A percentile compares a stretch with the other conserved stretches of the same genome.
These are phyloP conservation scores for Hucho hucho DNA, from an alignment of 2,113 vertebrate species.

Conservation along the genomic window DNA sequence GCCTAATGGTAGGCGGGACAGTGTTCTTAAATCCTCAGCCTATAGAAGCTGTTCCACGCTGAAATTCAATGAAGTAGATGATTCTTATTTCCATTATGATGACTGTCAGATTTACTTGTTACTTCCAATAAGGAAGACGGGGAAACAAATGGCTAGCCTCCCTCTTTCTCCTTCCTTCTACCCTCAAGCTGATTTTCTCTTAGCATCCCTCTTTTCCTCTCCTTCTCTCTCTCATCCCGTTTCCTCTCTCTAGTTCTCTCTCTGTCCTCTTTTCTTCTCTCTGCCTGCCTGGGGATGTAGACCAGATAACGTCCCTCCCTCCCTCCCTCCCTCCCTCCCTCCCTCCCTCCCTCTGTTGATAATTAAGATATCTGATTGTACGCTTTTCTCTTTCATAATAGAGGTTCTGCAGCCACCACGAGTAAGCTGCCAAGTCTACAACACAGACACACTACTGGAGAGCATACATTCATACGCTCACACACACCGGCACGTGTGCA, in stretches of 20 bases:
- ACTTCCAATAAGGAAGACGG: constrained; percentile 63
- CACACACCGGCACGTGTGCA: constrained; percentile 27
- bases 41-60: constrained; percentile 63
- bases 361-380: constrained; percentile 75
- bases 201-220: background rate
- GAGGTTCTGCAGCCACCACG: constrained; percentile 60
- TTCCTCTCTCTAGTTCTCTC: no score
- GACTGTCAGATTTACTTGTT: constrained; percentile 75
- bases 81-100: constrained; percentile 74
- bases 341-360: constrained; percentile 54
- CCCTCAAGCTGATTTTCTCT: constrained; percentile 6
- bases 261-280: background rate
- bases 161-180: no score
- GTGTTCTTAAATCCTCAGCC: constrained; percentile 49
- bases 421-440: constrained; percentile 54
- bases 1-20: background rate
- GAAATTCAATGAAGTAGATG: constrained; percentile 74
- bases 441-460: constrained; percentile 9
- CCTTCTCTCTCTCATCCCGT: constrained; percentile 18
- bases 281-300: background rate
- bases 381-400: constrained; percentile 68
- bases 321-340: constrained; percentile 18
- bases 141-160: constrained; percentile 60
- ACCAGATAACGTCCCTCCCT: background rate
- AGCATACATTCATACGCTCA: constrained; percentile 1